These are phyloP conservation scores for Drosophila pseudoananassae DNA, from an alignment of 1,140 invertebrate genomes.

Conservation along the genomic window DNA sequence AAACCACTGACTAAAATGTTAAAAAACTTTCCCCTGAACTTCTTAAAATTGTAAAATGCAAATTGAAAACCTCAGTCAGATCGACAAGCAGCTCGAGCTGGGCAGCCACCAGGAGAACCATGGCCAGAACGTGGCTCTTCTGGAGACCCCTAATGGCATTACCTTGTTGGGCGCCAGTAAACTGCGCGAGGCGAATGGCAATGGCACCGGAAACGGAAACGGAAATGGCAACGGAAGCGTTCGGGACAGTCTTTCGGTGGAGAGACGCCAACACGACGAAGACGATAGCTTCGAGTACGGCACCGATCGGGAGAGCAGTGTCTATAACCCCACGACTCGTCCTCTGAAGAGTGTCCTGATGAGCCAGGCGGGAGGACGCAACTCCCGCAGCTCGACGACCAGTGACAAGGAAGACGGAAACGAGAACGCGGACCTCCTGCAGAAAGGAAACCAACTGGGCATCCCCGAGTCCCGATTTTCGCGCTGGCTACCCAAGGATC, in stretches of 20 bases:
- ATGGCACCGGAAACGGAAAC: slow-evolving; percentile 34
- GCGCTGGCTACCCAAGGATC: slow-evolving; percentile 81
- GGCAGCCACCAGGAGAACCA: slow-evolving; percentile 46
- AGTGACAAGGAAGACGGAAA: slow-evolving; percentile 17
- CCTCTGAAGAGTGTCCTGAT: slow-evolving; percentile 65
- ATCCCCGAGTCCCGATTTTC: slow-evolving; percentile 79
- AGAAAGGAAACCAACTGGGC: slow-evolving; percentile 76
- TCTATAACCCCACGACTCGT: slow-evolving; percentile 77
- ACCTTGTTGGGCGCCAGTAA: slow-evolving; percentile 70
- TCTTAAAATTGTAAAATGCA: slow-evolving; percentile 4
- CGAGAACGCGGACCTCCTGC: slow-evolving; percentile 62
- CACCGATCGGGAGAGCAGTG: slow-evolving; percentile 80
- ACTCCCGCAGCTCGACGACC: slow-evolving; percentile 27
- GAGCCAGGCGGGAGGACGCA: slow-evolving; percentile 69
- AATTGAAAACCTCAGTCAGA: slow-evolving; percentile 15
- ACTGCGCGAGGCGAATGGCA: slow-evolving; percentile 45
- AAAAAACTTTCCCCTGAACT: slow-evolving; percentile 14
- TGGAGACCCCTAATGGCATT: slow-evolving; percentile 79
- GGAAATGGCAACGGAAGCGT: slow-evolving; percentile 52
- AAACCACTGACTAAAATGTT: slow-evolving; percentile 36
- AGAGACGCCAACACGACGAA: slow-evolving; percentile 59
- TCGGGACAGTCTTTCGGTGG: slow-evolving; percentile 61
- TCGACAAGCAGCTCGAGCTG: slow-evolving; percentile 65
- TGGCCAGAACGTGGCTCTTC: slow-evolving; percentile 73
- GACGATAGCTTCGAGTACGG: slow-evolving; percentile 79